A percentile compares a stretch with the other conserved stretches of the same genome.
These are phyloP conservation scores for Lamellibrachia satsuma DNA, from an alignment of 2,888 invertebrate species.

Conservation along the genomic window DNA sequence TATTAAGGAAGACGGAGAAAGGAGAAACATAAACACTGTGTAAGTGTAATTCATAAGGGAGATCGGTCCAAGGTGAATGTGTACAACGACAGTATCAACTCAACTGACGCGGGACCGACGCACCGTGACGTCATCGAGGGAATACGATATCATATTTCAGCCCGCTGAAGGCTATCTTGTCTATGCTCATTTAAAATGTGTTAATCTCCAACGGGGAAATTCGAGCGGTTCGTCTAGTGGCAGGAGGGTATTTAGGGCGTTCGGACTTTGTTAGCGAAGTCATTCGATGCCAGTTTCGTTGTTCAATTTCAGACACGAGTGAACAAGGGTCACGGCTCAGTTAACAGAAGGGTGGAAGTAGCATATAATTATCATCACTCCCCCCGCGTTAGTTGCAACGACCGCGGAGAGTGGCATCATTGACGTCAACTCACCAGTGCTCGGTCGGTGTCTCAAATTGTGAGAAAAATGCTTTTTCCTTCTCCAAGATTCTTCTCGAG, in stretches of 20 bases:
- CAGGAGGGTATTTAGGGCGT: neutral
- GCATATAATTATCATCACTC: neutral
- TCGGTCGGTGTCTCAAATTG: too few relatives aligned
- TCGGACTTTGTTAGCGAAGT: neutral
- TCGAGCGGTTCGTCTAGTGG: neutral
- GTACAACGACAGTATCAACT: neutral
- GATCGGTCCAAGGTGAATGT: neutral
- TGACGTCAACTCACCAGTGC: neutral
- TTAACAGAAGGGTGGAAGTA: neutral
- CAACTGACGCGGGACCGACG: neutral
- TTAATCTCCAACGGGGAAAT: neutral
- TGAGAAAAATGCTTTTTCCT: too few relatives aligned
- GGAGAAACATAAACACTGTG: neutral
- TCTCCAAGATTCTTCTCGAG: too few relatives aligned
- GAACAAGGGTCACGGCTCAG: neutral
- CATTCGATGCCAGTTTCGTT: slow-evolving; percentile 17
- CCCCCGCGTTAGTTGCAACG: neutral
- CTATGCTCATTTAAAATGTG: neutral
- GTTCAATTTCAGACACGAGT: neutral
- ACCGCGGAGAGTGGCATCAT: neutral
- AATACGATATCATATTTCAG: neutral
- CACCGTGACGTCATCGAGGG: neutral
- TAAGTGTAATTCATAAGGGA: neutral
- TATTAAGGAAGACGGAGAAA: too few relatives aligned
- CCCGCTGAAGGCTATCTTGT: neutral